Percentiles rank a stretch among this genome's conserved stretches.
phyloP scores from a whole-genome alignment of 2,797 vertebrate species.

The Spinibarbus caldwelli region DNA sequence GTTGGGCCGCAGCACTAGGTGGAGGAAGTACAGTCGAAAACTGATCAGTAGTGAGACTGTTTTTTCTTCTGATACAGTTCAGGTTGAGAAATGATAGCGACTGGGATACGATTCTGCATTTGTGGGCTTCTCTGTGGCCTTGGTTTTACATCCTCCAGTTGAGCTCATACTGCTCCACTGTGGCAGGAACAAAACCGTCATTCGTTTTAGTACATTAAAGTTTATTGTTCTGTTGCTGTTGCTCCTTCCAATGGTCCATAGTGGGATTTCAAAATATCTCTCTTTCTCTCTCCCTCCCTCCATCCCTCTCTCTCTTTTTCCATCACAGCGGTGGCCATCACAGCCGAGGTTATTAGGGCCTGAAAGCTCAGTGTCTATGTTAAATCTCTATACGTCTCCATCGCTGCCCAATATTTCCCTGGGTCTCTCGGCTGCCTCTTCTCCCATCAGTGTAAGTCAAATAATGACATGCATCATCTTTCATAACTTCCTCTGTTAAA shows the following conservation, averaged over 20 bases:
- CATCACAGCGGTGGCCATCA: constrained; percentile 88
- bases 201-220: constrained; percentile 65
- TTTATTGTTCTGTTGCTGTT: constrained; percentile 67
- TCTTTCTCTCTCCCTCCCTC: constrained; percentile 46
- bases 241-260: constrained; percentile 64
- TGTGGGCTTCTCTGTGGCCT: constrained; percentile 25
- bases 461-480: constrained; percentile 30
- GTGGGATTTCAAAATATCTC: constrained; percentile 64
- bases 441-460: constrained; percentile 89
- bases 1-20: constrained; percentile 81
- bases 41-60: constrained; percentile 52
- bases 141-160: constrained; percentile 13
- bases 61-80: constrained; percentile 45
- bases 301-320: constrained; percentile 51
- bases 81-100: constrained; percentile 52
- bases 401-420: constrained; percentile 97
- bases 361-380: constrained; percentile 91
- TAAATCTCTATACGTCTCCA: constrained; percentile 96
- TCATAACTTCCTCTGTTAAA: neutral
- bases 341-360: constrained; percentile 89
- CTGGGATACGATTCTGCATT: constrained; percentile 15
- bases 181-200: constrained; percentile 57
- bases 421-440: constrained; percentile 87
- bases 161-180: constrained; percentile 39
- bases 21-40: constrained; percentile 82